Base-by-base conservation (phyloP, 2,797 vertebrate genomes). In the Pelochelys cantorii region DNA sequence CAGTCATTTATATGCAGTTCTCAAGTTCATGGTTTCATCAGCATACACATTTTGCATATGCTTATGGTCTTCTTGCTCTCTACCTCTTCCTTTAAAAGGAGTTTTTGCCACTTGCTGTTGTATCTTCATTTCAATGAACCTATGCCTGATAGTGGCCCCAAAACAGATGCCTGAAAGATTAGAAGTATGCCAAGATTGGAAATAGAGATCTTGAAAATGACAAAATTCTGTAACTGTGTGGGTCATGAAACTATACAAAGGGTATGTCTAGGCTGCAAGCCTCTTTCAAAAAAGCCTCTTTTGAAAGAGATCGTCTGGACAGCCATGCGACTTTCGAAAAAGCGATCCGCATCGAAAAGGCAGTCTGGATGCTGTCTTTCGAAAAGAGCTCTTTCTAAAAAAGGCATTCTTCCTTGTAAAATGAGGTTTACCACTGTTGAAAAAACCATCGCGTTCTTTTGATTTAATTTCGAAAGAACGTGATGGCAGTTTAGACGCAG, bases 11-110 rank as follows among this genome's bases (percentile, higher is more conserved):
- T 86, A 54, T n/a, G 90, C 53, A 62, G 75, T 86, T 91, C 85
- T 52, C 80, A 78, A 92, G 80, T 60, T 29, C 54, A 5, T 86
- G n/a, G n/a, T 85, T 95, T 88, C 78, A 81, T 81, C 48, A 23
- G 18, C 22, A 3, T 54, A 53, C 54, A 4, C 20, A 14, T 31
- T 13, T 53, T 74, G 8, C 42, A 42, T 88, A 74, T 84, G 79
- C 86, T 81, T 79, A 79, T 59, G 86, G 79, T 71, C 78, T 60
- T 87, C 85, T 74, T 65, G 31, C 78, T 82, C 68, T 18, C 68
- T 89, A 7, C 60, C 80, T 81, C 31, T 52, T 90, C 53, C 54
- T 91, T 53, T 37, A 42, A 74, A 86, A 48, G 27, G 34, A 71
- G 17, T 37, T 56, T 54, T 81, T 71, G 55, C 37, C 31, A 77